These are phyloP conservation scores for Yponomeuta plumbellus DNA, from an alignment of 2,888 invertebrate species.

Conservation along the genomic window DNA sequence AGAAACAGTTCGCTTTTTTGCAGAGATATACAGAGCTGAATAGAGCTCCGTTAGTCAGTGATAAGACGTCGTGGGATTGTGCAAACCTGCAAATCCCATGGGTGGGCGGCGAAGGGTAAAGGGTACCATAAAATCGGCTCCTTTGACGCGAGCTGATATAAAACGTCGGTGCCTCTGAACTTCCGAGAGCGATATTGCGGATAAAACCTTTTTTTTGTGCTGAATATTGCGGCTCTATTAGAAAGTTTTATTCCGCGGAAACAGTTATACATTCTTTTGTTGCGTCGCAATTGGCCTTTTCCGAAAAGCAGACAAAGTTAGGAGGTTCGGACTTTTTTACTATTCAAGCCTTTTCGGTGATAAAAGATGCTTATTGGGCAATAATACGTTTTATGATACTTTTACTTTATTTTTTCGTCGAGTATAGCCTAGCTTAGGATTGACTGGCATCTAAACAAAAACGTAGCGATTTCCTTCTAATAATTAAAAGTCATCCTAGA, in stretches of 20 bases:
- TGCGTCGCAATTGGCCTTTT: slow-evolving; percentile 26
- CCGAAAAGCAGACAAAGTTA: slow-evolving; percentile 10
- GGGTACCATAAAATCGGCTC: slow-evolving; percentile 49
- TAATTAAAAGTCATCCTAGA: too few species aligned
- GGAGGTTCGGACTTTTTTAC: neutral
- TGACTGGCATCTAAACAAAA: too few species aligned
- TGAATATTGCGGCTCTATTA: slow-evolving; percentile 25
- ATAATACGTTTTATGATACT: too few species aligned
- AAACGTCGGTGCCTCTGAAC: slow-evolving; percentile 57
- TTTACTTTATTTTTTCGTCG: too few species aligned
- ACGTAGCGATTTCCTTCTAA: too few species aligned
- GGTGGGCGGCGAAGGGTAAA: slow-evolving; percentile 49
- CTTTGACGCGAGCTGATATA: slow-evolving; percentile 53
- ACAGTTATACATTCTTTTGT: slow-evolving; percentile 43
- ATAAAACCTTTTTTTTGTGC: slow-evolving; percentile 29
- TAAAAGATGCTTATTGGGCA: too few species aligned
- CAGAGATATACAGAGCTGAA: neutral
- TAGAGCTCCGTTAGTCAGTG: slow-evolving; percentile 9
- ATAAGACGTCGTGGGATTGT: slow-evolving; percentile 41
- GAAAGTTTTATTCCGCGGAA: slow-evolving; percentile 61
- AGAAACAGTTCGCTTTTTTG: neutral
- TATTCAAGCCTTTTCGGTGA: slow-evolving; percentile 1
- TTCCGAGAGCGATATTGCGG: slow-evolving; percentile 39
- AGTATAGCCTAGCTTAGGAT: too few species aligned
- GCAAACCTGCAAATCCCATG: slow-evolving; percentile 41